Percentiles rank a stretch among this genome's conserved stretches.
Conservation (phyloP, 37 sponge, comb jelly and placozoan genomes). For the Oscarella lobularis region DNA sequence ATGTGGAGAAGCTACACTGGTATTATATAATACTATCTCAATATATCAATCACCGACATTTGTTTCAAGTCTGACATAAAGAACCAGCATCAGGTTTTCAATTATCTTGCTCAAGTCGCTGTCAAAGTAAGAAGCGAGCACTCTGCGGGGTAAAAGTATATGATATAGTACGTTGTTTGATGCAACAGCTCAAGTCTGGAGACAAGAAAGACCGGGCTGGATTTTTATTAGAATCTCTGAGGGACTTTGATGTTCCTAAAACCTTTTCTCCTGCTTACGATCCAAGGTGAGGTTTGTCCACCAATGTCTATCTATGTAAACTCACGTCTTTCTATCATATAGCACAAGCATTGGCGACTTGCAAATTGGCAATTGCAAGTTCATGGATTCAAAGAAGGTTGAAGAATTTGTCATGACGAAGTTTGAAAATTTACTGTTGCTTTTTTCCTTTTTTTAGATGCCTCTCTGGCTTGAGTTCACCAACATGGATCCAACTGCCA, state of each 20-base stretch:
- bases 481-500: slow-evolving; percentile 43
- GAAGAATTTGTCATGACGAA: not conserved
- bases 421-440: not conserved
- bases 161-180: not conserved
- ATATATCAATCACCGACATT: too few relatives aligned
- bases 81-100: slow-evolving; percentile 42
- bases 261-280: slow-evolving; percentile 59
- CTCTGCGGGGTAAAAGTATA: not conserved
- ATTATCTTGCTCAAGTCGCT: slow-evolving; percentile 41
- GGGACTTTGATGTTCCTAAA: slow-evolving; percentile 17
- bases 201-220: not conserved
- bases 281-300: slow-evolving; percentile 37
- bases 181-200: not conserved
- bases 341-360: slow-evolving; percentile 43
- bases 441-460: slow-evolving; percentile 14
- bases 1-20: slow-evolving; percentile 69
- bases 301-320: too few relatives aligned
- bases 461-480: slow-evolving; percentile 88
- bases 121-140: slow-evolving; percentile 19
- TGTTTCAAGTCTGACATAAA: slow-evolving; percentile 41
- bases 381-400: slow-evolving; percentile 92
- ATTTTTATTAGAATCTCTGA: slow-evolving; percentile 1
- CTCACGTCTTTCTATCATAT: too few relatives aligned
- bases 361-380: slow-evolving; percentile 25
- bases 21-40: not conserved